These are phyloP conservation scores for Gymnarchus niloticus DNA, from an alignment of 2,113 vertebrate species.

Conservation along the genomic window DNA sequence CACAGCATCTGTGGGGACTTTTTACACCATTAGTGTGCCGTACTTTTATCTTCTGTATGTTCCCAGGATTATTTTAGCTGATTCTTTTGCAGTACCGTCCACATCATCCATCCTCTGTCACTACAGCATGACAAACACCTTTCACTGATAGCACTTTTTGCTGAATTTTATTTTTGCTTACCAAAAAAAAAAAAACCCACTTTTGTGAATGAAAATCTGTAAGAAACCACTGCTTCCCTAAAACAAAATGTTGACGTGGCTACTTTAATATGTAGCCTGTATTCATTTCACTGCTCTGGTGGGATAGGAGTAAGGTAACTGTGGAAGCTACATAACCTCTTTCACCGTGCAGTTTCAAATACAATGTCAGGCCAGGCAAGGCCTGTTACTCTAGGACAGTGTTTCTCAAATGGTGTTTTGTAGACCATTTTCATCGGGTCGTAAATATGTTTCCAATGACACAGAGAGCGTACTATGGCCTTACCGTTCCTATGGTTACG, in stretches of 20 bases:
- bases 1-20: neutral
- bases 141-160: neutral
- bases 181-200: neutral
- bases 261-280: neutral
- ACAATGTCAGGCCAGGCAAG: neutral
- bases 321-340: neutral
- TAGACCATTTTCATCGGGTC: too few relatives aligned
- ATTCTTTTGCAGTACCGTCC: neutral
- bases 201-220: neutral
- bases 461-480: too few relatives aligned
- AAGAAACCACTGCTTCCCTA: neutral
- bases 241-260: neutral
- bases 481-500: too few relatives aligned
- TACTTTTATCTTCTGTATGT: neutral
- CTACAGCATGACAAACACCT: neutral
- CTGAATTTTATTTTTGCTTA: neutral
- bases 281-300: neutral
- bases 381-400: too few relatives aligned
- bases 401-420: too few relatives aligned
- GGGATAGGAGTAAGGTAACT: neutral
- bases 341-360: neutral
- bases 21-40: neutral
- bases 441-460: too few relatives aligned
- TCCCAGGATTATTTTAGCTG: neutral
- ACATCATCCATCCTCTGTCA: neutral